These are phyloP conservation scores for Apodemus sylvaticus DNA, from an alignment of 2,113 vertebrate genomes.

Conservation along the genomic window DNA sequence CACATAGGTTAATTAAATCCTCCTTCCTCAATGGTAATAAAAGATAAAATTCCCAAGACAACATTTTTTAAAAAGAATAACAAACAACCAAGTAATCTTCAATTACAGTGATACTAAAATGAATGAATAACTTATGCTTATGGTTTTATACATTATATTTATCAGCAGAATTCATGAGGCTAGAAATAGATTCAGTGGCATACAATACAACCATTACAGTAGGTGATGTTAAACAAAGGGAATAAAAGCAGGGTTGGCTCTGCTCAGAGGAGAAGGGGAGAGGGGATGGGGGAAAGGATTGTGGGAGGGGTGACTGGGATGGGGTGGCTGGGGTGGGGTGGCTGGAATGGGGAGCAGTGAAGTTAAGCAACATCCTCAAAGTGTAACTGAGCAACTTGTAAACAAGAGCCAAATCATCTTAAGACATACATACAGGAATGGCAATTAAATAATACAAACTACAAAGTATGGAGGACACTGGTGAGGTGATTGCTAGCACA, in stretches of 20 bases:
- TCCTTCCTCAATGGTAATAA: not conserved
- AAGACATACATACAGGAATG: too few relatives aligned
- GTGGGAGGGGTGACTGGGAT: too few relatives aligned
- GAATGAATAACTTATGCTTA: not conserved
- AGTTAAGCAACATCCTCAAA: too few relatives aligned
- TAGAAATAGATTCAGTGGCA: not conserved
- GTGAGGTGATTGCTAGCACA: too few relatives aligned
- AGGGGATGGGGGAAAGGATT: too few relatives aligned
- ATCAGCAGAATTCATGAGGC: not conserved
- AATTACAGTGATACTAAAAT: not conserved
- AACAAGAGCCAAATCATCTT: too few relatives aligned
- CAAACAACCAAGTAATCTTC: not conserved
- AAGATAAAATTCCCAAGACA: not conserved
- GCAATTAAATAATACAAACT: too few relatives aligned
- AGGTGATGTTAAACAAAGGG: not conserved
- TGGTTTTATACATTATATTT: not conserved
- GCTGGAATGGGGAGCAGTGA: too few relatives aligned
- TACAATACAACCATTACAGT: not conserved
- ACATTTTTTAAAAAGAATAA: not conserved
- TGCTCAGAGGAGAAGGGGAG: too few relatives aligned
- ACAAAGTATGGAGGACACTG: too few relatives aligned
- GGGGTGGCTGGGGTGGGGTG: too few relatives aligned
- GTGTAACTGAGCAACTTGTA: too few relatives aligned
- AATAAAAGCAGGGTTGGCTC: not conserved
- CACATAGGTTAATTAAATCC: not conserved